Base-by-base conservation (phyloP, 2,113 vertebrate genomes). In the Eolophus roseicapilla region DNA sequence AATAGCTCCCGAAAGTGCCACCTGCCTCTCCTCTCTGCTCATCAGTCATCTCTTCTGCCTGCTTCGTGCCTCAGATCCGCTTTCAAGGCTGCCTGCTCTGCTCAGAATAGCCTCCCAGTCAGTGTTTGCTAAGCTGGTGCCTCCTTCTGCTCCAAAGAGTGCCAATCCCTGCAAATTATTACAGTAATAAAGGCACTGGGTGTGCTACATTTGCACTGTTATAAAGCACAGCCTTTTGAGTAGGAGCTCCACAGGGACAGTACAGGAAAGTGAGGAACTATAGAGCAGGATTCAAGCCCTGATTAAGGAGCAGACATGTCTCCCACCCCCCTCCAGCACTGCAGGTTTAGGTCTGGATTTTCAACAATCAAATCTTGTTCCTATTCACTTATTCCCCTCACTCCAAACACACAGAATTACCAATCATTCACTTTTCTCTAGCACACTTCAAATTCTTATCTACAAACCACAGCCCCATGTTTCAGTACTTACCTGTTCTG, bases 111-210 rank as follows among this genome's bases (percentile, higher is more conserved):
- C 94, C 91, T 97, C 95, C 89, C 80, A 78, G 65, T 39, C 59
- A 65, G 17, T 86, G 94, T 95, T 95, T 91, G 95, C 94, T 86
- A 89, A 96, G 94, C 86, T 60, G 92, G 86, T 81, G 91, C 89
- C 94, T 93, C 86, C 96, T 86, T 18, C 96, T 95, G 89, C 94
- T 96, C 88, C 96, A 39, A 52, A 92, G 94, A 96, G 89, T 86
- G 95, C 91, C 96, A 78, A 78, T 89, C 95, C 94, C 92, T 82
- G 93, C 95, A 95, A 92, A 95, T 96, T 96, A 96, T 93, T 80
- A 24, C 95, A 70, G 93, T 71, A 95, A 96, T 95, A 96, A 92
- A 95, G 91, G 15, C 87, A 33, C 94, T 88, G 90, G 87, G 95
- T 95, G 85, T 80, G 94, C 94, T 81, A 43, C 92, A 70, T 95